Percentiles rank a stretch among this genome's conserved stretches.
Evolutionary conservation across 2,113 vertebrate genomes (phyloP).

Genomic region (Anser brachyrhynchus): DNA sequence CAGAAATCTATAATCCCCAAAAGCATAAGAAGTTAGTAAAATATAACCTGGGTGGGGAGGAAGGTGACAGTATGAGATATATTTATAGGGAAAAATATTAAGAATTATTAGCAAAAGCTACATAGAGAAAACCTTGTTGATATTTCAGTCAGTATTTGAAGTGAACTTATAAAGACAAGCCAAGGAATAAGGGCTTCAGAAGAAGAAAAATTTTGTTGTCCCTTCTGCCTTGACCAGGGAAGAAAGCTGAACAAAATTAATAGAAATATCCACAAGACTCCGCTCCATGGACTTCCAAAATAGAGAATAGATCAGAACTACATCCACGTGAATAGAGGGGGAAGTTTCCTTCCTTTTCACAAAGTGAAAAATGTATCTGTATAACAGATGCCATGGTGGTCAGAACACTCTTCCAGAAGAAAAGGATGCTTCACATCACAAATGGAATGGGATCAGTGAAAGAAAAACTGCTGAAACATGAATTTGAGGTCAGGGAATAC

Average conservation of each 20-base stretch:
- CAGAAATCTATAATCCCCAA: background rate
- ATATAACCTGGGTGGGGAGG: background rate
- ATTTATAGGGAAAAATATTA: background rate
- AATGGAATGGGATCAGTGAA: background rate
- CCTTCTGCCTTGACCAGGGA: background rate
- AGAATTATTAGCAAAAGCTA: background rate
- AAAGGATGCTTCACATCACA: background rate
- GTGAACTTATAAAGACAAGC: background rate
- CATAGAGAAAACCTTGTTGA: background rate
- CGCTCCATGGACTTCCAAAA: background rate
- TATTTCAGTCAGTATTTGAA: background rate
- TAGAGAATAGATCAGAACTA: background rate
- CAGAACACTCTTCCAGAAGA: background rate
- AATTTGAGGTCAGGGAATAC: background rate
- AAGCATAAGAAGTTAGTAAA: background rate
- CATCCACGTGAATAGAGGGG: background rate
- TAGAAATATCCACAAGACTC: background rate
- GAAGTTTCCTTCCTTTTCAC: background rate
- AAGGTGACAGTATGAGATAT: background rate
- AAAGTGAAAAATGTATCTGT: rapidly evolving
- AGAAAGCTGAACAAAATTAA: background rate
- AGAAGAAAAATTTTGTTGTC: background rate
- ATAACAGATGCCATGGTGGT: background rate
- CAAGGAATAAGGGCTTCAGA: background rate
- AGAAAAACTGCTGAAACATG: background rate